Conservation (phyloP, 2,113 vertebrate genomes). For the Isichthys henryi region DNA sequence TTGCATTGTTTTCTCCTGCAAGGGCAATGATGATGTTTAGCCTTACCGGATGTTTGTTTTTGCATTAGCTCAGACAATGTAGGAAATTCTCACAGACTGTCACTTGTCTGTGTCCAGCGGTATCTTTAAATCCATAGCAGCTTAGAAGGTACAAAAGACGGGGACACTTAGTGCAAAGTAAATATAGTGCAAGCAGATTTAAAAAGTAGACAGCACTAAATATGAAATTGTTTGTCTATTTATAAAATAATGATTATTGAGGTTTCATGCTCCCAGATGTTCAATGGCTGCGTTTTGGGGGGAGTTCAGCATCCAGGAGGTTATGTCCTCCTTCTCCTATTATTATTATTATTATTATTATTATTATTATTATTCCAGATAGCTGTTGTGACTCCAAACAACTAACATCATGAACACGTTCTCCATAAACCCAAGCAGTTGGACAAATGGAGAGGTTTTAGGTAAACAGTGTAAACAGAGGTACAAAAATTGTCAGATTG, state of each 20-base stretch:
- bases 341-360: background rate
- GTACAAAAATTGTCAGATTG: background rate
- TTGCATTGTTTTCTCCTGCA: background rate
- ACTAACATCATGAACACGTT: background rate
- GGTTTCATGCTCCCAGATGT: too few species aligned
- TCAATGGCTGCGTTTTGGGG: too few species aligned
- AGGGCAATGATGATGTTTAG: conserved; percentile 17
- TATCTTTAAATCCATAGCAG: background rate
- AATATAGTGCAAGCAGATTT: background rate
- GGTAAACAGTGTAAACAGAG: conserved; percentile 25
- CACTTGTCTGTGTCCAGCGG: background rate
- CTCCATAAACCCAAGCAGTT: background rate
- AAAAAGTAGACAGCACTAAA: background rate
- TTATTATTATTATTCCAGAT: background rate
- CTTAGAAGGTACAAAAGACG: background rate
- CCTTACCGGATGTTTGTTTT: conserved; percentile 7
- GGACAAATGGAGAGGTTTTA: conserved; percentile 38
- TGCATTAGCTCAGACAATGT: background rate
- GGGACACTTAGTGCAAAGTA: background rate
- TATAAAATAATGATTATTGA: background rate
- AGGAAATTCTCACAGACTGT: conserved; percentile 10
- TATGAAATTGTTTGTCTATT: background rate
- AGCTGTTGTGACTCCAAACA: background rate
- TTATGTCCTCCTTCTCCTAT: background rate
- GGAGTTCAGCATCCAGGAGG: too few species aligned